Evolutionary conservation across 1,140 invertebrate species (phyloP).

Genomic region (Helicoverpa armigera): DNA sequence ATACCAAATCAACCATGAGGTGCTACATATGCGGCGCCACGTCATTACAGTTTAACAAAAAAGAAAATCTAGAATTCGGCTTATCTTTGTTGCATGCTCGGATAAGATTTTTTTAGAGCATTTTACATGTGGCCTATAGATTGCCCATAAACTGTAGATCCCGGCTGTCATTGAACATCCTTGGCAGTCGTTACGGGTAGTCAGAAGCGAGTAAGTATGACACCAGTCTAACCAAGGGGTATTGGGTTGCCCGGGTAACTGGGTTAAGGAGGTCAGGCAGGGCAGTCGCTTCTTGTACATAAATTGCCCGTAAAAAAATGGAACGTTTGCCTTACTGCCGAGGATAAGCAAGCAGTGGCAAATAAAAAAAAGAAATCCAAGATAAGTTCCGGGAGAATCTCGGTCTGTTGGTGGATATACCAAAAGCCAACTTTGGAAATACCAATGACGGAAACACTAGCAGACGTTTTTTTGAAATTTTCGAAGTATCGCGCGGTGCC

Average conservation of each 20-base stretch:
- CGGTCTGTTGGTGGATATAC: constrained; percentile 68
- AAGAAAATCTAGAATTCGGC: constrained; percentile 52
- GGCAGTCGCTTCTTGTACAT: too few relatives aligned
- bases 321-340: constrained; percentile 42
- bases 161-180: too few relatives aligned
- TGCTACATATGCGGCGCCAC: constrained; percentile 74
- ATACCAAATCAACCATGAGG: constrained; percentile 66
- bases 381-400: constrained; percentile 60
- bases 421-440: constrained; percentile 69
- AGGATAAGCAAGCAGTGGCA: constrained; percentile 53
- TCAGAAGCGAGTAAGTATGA: too few relatives aligned
- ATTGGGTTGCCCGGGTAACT: too few relatives aligned
- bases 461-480: constrained; percentile 69
- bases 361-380: constrained; percentile 68
- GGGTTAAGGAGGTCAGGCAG: too few relatives aligned
- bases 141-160: constrained; percentile 43
- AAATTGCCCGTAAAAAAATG: constrained; percentile 67
- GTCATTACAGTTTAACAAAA: constrained; percentile 69
- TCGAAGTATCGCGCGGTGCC: constrained; percentile 49
- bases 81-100: constrained; percentile 67
- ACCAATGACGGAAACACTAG: constrained; percentile 75
- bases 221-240: too few relatives aligned
- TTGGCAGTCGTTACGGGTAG: too few relatives aligned
- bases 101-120: constrained; percentile 71
- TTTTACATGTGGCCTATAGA: constrained; percentile 70